phyloP scores from a whole-genome alignment of 2,888 invertebrate genomes.

The Anaspis maculata region DNA sequence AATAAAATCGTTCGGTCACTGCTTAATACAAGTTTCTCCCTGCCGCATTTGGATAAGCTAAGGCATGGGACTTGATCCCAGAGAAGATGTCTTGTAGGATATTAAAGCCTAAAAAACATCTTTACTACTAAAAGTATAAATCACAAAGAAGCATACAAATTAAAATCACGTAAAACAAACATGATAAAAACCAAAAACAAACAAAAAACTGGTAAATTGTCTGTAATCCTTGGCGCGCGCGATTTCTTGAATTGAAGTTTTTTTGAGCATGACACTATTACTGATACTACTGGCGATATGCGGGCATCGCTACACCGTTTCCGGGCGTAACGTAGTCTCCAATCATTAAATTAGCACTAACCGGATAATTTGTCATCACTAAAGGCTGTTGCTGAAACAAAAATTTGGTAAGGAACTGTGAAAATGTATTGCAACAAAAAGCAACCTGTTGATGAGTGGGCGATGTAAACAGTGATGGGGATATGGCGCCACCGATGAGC shows the following conservation, averaged over 20 bases:
- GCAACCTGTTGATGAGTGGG: conserved; percentile 35
- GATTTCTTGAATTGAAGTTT: conserved; percentile 21
- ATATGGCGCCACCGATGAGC: conserved; percentile 61
- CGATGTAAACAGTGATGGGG: conserved; percentile 55
- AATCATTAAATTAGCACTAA: conserved; percentile 66
- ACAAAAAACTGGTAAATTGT: conserved; percentile 8
- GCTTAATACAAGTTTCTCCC: conserved; percentile 14
- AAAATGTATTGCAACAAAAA: too few relatives aligned
- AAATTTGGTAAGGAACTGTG: too few relatives aligned
- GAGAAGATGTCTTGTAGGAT: too few relatives aligned
- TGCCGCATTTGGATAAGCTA: conserved; percentile 20
- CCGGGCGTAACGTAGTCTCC: conserved; percentile 63
- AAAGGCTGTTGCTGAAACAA: conserved; percentile 41
- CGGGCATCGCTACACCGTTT: conserved; percentile 42
- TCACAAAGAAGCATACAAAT: conserved; percentile 4
- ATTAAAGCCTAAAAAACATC: conserved; percentile 10
- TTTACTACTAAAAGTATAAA: conserved; percentile 6
- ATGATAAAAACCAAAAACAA: conserved; percentile 8
- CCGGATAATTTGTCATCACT: conserved; percentile 57
- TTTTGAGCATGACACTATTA: conserved; percentile 29
- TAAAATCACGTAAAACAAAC: conserved; percentile 9
- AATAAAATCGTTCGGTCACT: too few relatives aligned
- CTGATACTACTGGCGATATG: conserved; percentile 37
- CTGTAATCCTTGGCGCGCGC: conserved; percentile 24
- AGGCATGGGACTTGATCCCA: conserved; percentile 18